These are phyloP conservation scores for Acleris sparsana DNA, from an alignment of 2,888 invertebrate species.

Conservation along the genomic window DNA sequence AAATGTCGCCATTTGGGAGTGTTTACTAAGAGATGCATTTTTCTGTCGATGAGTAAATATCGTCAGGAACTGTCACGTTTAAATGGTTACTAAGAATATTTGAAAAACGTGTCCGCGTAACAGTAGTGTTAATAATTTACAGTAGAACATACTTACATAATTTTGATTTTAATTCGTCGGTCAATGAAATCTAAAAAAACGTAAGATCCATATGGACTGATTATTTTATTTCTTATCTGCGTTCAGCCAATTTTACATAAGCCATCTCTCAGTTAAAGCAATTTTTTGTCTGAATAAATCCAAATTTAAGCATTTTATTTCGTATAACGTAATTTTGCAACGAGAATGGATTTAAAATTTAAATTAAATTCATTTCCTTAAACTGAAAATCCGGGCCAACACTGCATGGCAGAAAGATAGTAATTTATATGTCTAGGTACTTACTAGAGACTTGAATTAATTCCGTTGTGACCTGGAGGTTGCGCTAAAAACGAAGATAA, in stretches of 20 bases:
- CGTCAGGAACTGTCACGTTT: too few relatives aligned
- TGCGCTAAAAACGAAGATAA: conserved; percentile 15
- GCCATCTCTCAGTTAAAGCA: too few relatives aligned
- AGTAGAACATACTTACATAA: too few relatives aligned
- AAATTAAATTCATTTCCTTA: conserved; percentile 32
- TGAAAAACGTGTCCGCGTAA: too few relatives aligned
- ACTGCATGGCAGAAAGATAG: conserved; percentile 15
- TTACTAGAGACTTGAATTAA: conserved; percentile 27
- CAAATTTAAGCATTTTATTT: conserved; percentile 1
- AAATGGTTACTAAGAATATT: too few relatives aligned
- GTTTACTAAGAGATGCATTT: conserved; percentile 51
- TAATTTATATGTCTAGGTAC: conserved; percentile 18
- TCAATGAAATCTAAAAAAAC: too few relatives aligned
- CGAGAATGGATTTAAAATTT: conserved; percentile 26
- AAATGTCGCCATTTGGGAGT: conserved; percentile 49
- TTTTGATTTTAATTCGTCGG: too few relatives aligned
- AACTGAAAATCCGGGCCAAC: conserved; percentile 30
- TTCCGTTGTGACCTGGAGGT: conserved; percentile 15
- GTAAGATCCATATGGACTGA: too few relatives aligned
- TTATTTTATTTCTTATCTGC: too few relatives aligned
- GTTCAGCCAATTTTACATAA: too few relatives aligned
- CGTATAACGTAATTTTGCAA: conserved; percentile 15
- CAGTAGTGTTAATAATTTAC: too few relatives aligned
- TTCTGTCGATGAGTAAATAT: conserved; percentile 33
- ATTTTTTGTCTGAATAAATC: too few relatives aligned